A percentile compares a stretch with the other conserved stretches of the same genome.
Evolutionary conservation across 2,888 invertebrate species (phyloP).

Genomic region (Exocentrus adspersus): DNA sequence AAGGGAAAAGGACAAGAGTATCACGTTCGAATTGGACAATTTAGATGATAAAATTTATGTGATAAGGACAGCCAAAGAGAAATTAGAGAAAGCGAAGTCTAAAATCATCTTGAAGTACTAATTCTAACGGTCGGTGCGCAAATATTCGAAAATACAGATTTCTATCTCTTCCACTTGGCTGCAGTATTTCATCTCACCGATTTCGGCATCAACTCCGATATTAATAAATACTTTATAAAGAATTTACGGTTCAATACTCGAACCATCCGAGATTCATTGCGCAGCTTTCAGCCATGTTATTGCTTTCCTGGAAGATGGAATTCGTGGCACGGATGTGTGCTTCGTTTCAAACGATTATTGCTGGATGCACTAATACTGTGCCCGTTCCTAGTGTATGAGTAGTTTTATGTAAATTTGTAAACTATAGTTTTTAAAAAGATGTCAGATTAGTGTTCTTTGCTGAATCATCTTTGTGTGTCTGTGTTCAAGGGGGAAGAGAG

Average conservation of each 20-base stretch:
- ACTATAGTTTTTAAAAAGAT: too few species aligned
- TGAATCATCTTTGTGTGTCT: too few species aligned
- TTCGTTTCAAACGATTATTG: slow-evolving; percentile 33
- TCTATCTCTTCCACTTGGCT: background rate
- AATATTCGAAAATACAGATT: too few species aligned
- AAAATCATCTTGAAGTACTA: slow-evolving; percentile 41
- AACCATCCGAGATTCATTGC: slow-evolving; percentile 27
- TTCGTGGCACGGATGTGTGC: slow-evolving; percentile 25
- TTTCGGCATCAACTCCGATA: slow-evolving; percentile 47
- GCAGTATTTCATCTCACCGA: slow-evolving; percentile 8
- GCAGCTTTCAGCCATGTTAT: slow-evolving; percentile 29
- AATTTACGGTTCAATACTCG: slow-evolving; percentile 17
- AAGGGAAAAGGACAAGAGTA: slow-evolving; percentile 41
- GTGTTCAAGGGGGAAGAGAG: too few species aligned
- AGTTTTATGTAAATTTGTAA: too few species aligned
- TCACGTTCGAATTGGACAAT: slow-evolving; percentile 49
- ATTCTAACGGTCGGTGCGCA: too few species aligned
- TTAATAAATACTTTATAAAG: slow-evolving; percentile 54
- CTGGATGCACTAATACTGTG: background rate
- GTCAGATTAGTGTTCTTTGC: too few species aligned
- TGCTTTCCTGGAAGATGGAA: slow-evolving; percentile 26
- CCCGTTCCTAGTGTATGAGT: too few species aligned
- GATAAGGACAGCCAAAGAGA: slow-evolving; percentile 47
- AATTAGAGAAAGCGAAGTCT: slow-evolving; percentile 42
- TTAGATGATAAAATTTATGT: slow-evolving; percentile 50